Conservation (phyloP, 1,140 invertebrate genomes). For the Aphelinus certus region DNA sequence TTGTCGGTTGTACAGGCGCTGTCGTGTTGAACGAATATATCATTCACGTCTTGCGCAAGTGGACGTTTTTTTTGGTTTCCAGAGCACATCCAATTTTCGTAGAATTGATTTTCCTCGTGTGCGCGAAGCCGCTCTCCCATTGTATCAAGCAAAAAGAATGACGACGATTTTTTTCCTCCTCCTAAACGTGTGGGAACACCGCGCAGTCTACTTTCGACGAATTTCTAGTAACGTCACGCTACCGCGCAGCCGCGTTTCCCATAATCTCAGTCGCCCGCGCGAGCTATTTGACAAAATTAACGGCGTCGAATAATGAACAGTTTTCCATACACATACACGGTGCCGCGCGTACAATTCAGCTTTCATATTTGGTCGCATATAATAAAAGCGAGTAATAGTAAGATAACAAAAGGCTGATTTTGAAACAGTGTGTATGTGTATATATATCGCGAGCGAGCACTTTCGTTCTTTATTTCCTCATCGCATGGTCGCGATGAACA, state of each 20-base stretch:
- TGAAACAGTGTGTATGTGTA: not conserved
- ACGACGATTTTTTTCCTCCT: not conserved
- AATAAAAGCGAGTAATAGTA: constrained; percentile 12
- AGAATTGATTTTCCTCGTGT: too few relatives aligned
- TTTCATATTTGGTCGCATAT: too few relatives aligned
- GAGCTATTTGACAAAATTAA: constrained; percentile 29
- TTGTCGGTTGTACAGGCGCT: too few relatives aligned
- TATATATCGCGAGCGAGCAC: not conserved
- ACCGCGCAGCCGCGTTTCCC: not conserved
- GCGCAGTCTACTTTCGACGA: not conserved
- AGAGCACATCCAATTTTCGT: too few relatives aligned
- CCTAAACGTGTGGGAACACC: too few relatives aligned
- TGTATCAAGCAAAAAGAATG: too few relatives aligned
- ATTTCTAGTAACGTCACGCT: constrained; percentile 7
- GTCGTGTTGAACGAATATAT: too few relatives aligned
- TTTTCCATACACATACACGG: too few relatives aligned
- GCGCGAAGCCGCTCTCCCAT: too few relatives aligned
- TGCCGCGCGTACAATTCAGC: not conserved
- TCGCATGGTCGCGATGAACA: constrained; percentile 23
- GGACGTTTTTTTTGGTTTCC: too few relatives aligned
- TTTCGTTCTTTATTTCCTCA: constrained; percentile 5
- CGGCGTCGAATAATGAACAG: constrained; percentile 22
- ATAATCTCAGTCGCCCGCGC: not conserved
- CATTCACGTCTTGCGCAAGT: too few relatives aligned
- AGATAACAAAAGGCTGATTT: constrained; percentile 28